Conservation (phyloP, 2,113 vertebrate species). For the Catharus bicknelli region DNA sequence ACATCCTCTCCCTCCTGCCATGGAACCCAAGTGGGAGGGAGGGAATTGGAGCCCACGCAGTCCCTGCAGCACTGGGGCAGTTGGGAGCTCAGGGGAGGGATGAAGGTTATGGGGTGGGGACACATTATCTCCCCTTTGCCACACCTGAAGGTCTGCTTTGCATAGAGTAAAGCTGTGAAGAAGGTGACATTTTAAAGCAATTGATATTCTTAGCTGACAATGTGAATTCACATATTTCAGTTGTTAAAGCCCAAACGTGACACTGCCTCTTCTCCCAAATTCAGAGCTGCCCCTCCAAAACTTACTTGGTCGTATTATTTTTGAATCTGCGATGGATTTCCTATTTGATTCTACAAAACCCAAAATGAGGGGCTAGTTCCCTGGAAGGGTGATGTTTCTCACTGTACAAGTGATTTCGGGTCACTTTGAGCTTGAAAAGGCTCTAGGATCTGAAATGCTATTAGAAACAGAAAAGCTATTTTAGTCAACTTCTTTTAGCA, state of each 20-base stretch:
- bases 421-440: not conserved
- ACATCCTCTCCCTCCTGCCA: not conserved
- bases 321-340: not conserved
- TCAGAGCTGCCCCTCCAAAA: not conserved
- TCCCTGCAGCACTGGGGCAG: not conserved
- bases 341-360: not conserved
- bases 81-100: not conserved
- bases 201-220: not conserved
- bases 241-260: not conserved
- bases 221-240: not conserved
- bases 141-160: not conserved
- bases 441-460: not conserved
- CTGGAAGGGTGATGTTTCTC: rapidly evolving
- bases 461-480: not conserved
- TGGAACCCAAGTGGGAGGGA: not conserved
- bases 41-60: not conserved
- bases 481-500: not conserved
- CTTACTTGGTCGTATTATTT: not conserved
- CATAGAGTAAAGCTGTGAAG: rapidly evolving
- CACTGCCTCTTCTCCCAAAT: not conserved
- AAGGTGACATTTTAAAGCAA: not conserved
- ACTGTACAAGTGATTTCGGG: not conserved
- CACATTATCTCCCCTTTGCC: not conserved
- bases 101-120: not conserved
- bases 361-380: not conserved